A percentile compares a stretch with the other conserved stretches of the same genome.
phyloP scores from a whole-genome alignment of 2,888 invertebrate species.

The Cataglyphis livida region DNA sequence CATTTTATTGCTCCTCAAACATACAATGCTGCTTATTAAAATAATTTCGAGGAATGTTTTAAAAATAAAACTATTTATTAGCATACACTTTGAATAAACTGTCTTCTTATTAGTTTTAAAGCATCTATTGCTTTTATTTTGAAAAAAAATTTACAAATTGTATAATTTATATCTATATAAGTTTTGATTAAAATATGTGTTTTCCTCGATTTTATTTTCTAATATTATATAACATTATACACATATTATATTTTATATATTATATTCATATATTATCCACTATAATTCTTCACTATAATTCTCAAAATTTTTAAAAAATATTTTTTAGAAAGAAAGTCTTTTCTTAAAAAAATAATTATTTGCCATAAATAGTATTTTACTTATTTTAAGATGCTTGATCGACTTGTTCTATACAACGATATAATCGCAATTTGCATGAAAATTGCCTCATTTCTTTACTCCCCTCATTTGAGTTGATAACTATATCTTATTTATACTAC shows the following conservation, averaged over 20 bases:
- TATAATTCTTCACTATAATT: neutral
- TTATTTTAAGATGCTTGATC: neutral
- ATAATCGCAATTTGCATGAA: neutral
- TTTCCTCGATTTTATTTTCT: neutral
- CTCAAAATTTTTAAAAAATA: neutral
- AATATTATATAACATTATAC: constrained; percentile 3
- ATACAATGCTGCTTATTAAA: neutral
- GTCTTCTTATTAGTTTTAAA: neutral
- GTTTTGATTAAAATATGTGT: neutral
- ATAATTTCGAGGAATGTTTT: neutral
- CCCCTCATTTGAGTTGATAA: neutral
- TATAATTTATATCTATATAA: neutral
- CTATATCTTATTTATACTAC: neutral
- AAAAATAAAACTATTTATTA: constrained; percentile 18
- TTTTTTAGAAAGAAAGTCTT: neutral
- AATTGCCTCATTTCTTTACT: neutral
- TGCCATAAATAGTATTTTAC: neutral
- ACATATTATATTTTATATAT: neutral
- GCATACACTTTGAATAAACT: neutral
- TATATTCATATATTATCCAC: neutral
- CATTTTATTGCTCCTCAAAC: neutral
- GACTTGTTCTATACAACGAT: neutral
- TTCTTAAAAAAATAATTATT: neutral
- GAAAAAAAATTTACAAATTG: neutral
- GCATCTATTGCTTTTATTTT: neutral